Evolutionary conservation across 1,140 invertebrate genomes (phyloP), one percentile per base, ranked within the genome.

Genomic region (Pseudachorutes palmiensis): DNA sequence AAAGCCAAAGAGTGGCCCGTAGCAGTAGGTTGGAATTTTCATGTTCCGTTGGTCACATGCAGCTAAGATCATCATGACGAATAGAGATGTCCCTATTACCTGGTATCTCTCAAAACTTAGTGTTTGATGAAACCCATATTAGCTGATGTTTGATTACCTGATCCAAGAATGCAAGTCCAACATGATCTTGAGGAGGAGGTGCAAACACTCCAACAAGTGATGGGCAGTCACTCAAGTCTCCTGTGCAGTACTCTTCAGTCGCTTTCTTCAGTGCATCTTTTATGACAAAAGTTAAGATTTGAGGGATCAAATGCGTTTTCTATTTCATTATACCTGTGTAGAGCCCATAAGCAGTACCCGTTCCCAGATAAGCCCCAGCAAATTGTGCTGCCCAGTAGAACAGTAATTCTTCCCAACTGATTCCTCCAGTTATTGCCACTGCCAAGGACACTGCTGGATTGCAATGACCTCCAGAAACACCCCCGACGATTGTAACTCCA

Each of bases 401-500:
- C 0, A 70, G 72, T 26, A 73, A 1, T 64, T 71, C 66, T 24
- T 58, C 14, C 72, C 72, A 73, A 33, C 67, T 71, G 0, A 71
- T 19, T 2, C 62, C 14, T n/a, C 72, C 72, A 24, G 41, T 41
- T 2, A 73, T 41, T 0, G 72, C 68, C 1, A 71, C n/a, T 5
- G 62, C 67, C 1, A 72, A 30, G 0, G 67, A 26, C 1, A 72
- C 70, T 24, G 63, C 66, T 32, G 70, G 70, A 36, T 71, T 71
- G 12, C 68, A 26, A 29, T 71, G 70, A 31, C 57, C 70, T 14
- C 69, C 68, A 1, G 68, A 63, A 36, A 64, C 22, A 22, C 68
- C 68, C 1, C 68, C 68, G 12, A 66, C 36, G 29, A 66, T 32
- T 14, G 49, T 49, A 19, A 70, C 36, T 0, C 64, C 45, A 29